Base-by-base conservation (phyloP, 1,140 invertebrate genomes). In the Ptiloglossa arizonensis region DNA sequence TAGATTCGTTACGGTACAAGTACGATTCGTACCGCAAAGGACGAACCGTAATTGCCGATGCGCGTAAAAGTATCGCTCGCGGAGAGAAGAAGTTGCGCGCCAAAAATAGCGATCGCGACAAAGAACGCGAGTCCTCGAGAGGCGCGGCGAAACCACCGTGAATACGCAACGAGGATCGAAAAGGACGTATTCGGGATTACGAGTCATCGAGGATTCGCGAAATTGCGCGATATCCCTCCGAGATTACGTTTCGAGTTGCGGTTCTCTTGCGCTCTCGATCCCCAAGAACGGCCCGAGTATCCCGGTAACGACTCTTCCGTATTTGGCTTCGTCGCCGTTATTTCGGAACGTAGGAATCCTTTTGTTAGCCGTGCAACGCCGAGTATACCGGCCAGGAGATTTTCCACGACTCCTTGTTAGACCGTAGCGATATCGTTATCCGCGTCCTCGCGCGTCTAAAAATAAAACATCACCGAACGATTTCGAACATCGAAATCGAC, bases 371-470 rank as follows among this genome's bases (percentile, higher is more conserved):
- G 5, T 62, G 22, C 59, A 24, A 19, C 35, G n/a, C 11, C 35
- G 19, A n/a, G 11, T 27, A 13, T 5, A n/a, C 32, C 15, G 5
- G n/a, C 17, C 32, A 22, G 32, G 57, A 17, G 35, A 62, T 62
- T 41, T 62, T 41, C 59, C 32, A 41, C 3, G 19, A 24, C 19
- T 38, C 13, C 27, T 19, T 19, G 22, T 27, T 8, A 32, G 27
- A 57, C 54, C 19, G 54, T 32, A 19, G 17, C 54, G 19, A 32
- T 57, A 32, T 57, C 27, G 54, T 57, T 57, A 57, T 57, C 54
- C 8, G 8, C 13, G 8, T 32, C 52, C 15, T 15, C 19, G 0
- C 41, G 19, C 46, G 46, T 5, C 17, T 50, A n/a, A 50, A 50
- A 50, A 50, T 50, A 50, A 50, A 50, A 4, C 19, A 4, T 4